Evolutionary conservation across 2,888 invertebrate genomes (phyloP), one percentile per base, ranked within the genome.

Genomic region (Thumatha senex): DNA sequence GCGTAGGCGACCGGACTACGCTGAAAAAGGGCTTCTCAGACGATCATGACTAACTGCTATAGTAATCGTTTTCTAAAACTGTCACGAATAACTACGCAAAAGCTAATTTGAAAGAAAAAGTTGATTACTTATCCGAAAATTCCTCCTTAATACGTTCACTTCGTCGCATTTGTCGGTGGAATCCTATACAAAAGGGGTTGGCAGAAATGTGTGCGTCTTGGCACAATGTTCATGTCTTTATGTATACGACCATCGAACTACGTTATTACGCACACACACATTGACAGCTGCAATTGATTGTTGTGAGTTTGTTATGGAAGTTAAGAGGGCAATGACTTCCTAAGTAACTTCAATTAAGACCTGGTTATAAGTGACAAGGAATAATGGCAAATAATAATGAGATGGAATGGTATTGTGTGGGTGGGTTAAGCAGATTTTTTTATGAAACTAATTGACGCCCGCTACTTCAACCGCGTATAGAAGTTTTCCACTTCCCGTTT

Each of bases 321-420:
- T n/a, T n/a, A 40, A 40, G 49, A n/a, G 58, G 43, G 49, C 55
- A 60, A 51, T 62, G 54, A 56, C 54, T 47, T 46, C 10, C 18
- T 41, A 33, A 50, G 46, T 49, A 35, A 38, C 41, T 46, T 42
- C 45, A 46, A 61, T 44, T 51, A 31, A 39, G 36, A 48, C 39
- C 48, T 58, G 36, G 54, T 54, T 53, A 14, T 34, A 35, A 52
- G 53, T 51, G 49, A 33, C 51, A 15, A 48, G 40, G 35, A 48
- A 41, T 47, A 53, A 61, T 49, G 48, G 46, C 38, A 48, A 43
- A 43, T 45, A 43, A 46, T 40, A 51, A 44, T 46, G 34, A 46
- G 46, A 51, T 34, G 45, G 49, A 48, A 50, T 15, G 24, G 13
- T 36, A 24, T 31, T 40, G 44, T 46, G 54, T 63, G 11, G 52